phyloP scores from a whole-genome alignment of 1,140 invertebrate species.

The Trachymyrmex septentrionalis region DNA sequence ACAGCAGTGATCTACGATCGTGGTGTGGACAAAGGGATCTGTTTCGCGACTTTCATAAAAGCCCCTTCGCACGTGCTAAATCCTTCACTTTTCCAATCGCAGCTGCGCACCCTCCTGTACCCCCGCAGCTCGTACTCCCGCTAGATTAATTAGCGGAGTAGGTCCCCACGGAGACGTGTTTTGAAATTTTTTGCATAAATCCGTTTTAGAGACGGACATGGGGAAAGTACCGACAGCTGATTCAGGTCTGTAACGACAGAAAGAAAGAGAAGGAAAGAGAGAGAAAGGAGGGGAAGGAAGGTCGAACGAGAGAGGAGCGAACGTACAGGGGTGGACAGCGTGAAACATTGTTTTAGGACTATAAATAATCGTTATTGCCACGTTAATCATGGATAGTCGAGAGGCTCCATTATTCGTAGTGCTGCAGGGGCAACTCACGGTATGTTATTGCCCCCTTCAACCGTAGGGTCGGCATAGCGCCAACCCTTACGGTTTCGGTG shows the following conservation, averaged over 20 bases:
- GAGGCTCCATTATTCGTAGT: constrained; percentile 82
- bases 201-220: constrained; percentile 13
- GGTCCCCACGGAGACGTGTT: constrained; percentile 70
- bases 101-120: constrained; percentile 41
- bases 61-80: constrained; percentile 68
- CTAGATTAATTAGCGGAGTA: constrained; percentile 74
- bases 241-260: constrained; percentile 68
- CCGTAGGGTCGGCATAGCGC: constrained; percentile 73
- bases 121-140: not conserved
- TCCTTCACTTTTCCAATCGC: constrained; percentile 73
- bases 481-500: constrained; percentile 78
- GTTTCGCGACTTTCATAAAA: constrained; percentile 66
- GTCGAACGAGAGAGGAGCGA: constrained; percentile 47
- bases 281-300: not conserved
- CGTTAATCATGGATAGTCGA: constrained; percentile 84
- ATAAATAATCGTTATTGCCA: constrained; percentile 85
- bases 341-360: constrained; percentile 84
- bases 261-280: not conserved
- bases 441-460: constrained; percentile 82
- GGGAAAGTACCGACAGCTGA: constrained; percentile 75
- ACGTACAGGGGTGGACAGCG: constrained; percentile 77
- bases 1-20: constrained; percentile 53
- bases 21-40: constrained; percentile 25
- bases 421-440: constrained; percentile 72
- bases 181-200: constrained; percentile 76